Conservation (phyloP, 2,888 invertebrate genomes). For the Xestia c-nigrum region DNA sequence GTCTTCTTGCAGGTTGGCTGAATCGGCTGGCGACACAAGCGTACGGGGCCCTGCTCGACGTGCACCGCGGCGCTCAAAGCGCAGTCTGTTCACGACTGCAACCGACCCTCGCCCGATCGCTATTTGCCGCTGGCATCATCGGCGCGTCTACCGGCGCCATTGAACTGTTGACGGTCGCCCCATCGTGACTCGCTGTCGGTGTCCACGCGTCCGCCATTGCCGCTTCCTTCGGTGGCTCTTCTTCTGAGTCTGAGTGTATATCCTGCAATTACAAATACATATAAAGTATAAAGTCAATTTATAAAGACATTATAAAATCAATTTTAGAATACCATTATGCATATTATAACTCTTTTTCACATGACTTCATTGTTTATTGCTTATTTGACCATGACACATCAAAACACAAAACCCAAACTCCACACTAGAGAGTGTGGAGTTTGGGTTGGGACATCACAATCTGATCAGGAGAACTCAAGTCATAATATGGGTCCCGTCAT, state of each 20-base stretch:
- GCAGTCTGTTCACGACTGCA: neutral
- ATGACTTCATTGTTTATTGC: no score
- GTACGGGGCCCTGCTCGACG: neutral
- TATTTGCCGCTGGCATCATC: neutral
- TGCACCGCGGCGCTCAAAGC: neutral
- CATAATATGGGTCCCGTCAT: no score
- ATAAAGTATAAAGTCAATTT: no score
- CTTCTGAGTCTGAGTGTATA: no score
- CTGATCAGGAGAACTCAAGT: no score
- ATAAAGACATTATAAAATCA: no score
- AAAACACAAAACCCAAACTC: no score
- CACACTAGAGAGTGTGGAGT: no score
- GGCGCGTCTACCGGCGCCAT: neutral
- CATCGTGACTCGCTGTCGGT: neutral
- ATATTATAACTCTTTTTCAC: no score
- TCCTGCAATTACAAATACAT: neutral
- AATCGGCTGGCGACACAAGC: neutral
- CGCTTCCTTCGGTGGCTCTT: conserved; percentile 1
- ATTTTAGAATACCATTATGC: no score
- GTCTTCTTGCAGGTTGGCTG: neutral
- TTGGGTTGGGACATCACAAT: no score
- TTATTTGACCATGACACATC: no score
- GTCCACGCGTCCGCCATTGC: neutral
- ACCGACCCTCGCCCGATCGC: neutral
- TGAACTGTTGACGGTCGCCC: neutral